Base-by-base conservation (phyloP, 2,797 vertebrate species). In the Phrynocephalus vlangalii region DNA sequence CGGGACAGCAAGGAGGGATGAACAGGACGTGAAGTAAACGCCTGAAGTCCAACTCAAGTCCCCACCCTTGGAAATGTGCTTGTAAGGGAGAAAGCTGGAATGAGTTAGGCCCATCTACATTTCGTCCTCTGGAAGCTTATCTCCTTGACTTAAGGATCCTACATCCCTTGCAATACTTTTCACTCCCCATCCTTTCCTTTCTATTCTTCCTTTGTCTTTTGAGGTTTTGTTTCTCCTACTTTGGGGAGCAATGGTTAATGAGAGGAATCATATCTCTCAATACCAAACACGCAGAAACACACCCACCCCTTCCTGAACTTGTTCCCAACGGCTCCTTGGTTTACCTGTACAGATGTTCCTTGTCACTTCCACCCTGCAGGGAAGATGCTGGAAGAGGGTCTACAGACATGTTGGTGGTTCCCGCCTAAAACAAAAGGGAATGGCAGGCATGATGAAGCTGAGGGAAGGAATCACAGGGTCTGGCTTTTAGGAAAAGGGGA, bases 271-370 rank as follows among this genome's bases (percentile, higher is more conserved):
- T 77, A 28, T 9, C 16, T 48, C n/a, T 71, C 68, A 1, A 1
- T 4, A 28, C n/a, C 68, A 28, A 13, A 71, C 26, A 68, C 67
- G 9, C 15, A 63, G 16, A 18, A 2, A 63, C 18, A 18, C 9
- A 63, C 18, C 5, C 5, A 18, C 4, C 13, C 18, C 60, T 63
- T 63, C 15, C 60, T 20, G 15, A 24, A 18, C 8, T 1, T 30
- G 16, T n/a, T 16, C 5, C 63, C 44, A n/a, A 79, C 44, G 67
- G 52, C 90, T 93, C 94, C 76, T 18, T 6, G 5, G 0, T 44
- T 88, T 88, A 98, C 98, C 98, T 98, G 96, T 98, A 98, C 48
- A 98, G 94, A 91, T 98, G 98, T 92, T 98, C 98, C 48, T 98
- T 97, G 85, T 96, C 97, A 63, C 92, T 94, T 95, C 94, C 93